These are phyloP conservation scores for Dipodomys spectabilis DNA, from an alignment of 2,113 vertebrate species.

Conservation along the genomic window DNA sequence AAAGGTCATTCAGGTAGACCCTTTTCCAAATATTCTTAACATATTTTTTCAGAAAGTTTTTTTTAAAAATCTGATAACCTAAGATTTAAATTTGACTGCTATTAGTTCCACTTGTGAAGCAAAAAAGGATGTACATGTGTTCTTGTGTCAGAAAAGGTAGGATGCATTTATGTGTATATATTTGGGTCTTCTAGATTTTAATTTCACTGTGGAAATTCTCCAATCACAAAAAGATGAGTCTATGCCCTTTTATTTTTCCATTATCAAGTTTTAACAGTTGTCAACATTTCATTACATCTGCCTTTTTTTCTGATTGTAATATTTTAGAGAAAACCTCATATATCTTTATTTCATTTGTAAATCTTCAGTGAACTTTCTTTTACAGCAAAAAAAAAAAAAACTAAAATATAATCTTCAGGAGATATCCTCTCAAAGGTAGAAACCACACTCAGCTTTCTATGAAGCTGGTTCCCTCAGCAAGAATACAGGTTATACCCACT, in stretches of 20 bases:
- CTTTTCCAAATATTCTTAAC: too few relatives aligned
- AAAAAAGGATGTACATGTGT: slow-evolving; percentile 2
- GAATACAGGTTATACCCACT: not conserved
- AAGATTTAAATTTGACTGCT: not conserved
- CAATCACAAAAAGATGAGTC: slow-evolving; percentile 32
- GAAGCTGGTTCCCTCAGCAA: not conserved
- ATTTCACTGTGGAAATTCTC: slow-evolving; percentile 54
- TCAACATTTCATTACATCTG: not conserved
- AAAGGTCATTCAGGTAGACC: not conserved
- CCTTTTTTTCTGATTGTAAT: not conserved
- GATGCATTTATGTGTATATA: not conserved
- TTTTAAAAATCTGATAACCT: too few relatives aligned
- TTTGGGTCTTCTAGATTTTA: slow-evolving; percentile 33
- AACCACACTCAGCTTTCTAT: slow-evolving; percentile 16
- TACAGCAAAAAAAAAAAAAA: slow-evolving; percentile 16
- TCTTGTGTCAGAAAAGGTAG: not conserved
- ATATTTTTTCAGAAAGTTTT: too few relatives aligned
- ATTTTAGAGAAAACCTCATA: slow-evolving; percentile 60
- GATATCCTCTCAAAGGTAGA: not conserved
- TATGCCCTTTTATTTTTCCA: not conserved
- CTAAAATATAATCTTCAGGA: not conserved
- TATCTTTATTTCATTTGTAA: slow-evolving; percentile 25
- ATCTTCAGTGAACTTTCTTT: slow-evolving; percentile 11
- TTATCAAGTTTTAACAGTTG: not conserved
- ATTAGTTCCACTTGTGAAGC: slow-evolving; percentile 21